Conservation (phyloP, 2,888 invertebrate genomes). For the Apoda limacodes region DNA sequence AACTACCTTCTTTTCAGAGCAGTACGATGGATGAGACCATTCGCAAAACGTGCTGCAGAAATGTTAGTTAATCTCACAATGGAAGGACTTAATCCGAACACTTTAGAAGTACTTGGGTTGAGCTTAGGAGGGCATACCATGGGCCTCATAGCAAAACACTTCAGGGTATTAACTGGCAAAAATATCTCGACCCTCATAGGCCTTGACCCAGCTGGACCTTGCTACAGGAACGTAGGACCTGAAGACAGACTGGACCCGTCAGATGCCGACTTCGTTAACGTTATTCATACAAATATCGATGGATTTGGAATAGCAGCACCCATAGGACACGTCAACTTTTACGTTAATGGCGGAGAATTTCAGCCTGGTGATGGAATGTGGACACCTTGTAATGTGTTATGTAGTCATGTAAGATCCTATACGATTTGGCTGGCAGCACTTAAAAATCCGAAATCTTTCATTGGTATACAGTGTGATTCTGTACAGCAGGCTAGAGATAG, state of each 20-base stretch:
- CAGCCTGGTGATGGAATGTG: constrained; percentile 32
- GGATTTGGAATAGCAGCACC: constrained; percentile 19
- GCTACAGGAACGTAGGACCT: constrained; percentile 18
- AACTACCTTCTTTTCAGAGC: constrained; percentile 20
- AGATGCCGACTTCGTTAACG: constrained; percentile 21
- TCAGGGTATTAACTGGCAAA: constrained; percentile 17
- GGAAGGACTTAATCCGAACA: constrained; percentile 16
- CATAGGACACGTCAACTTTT: constrained; percentile 22
- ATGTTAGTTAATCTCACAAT: constrained; percentile 18
- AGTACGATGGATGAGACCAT: constrained; percentile 13
- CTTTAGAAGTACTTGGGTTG: constrained; percentile 17
- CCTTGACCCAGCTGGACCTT: constrained; percentile 22
- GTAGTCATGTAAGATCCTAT: constrained; percentile 32
- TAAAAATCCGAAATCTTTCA: constrained; percentile 29
- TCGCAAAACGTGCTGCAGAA: constrained; percentile 17
- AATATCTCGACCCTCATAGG: constrained; percentile 17
- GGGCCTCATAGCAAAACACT: constrained; percentile 23
- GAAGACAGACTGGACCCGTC: constrained; percentile 17
- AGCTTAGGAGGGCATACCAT: constrained; percentile 23
- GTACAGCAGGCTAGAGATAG: constrained; percentile 31
- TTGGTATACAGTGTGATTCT: constrained; percentile 33
- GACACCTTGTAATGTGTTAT: constrained; percentile 29
- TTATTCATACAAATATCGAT: constrained; percentile 20
- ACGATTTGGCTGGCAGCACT: constrained; percentile 33
- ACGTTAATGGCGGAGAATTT: constrained; percentile 26